Conservation (phyloP, 2,113 vertebrate species). For the Willisornis vidua region DNA sequence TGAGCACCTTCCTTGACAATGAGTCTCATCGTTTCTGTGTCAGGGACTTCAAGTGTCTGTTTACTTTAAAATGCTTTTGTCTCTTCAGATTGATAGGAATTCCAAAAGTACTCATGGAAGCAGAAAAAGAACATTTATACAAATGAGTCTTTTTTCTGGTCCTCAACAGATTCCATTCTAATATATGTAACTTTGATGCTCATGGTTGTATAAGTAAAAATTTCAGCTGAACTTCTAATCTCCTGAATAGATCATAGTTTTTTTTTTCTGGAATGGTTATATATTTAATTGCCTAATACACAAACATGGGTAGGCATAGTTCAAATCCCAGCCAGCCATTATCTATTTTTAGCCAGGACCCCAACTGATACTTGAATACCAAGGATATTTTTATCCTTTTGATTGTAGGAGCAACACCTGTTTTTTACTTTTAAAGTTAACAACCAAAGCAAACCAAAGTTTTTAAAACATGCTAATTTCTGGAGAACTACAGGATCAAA, state of each 20-base stretch:
- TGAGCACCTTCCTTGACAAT: neutral
- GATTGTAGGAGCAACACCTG: neutral
- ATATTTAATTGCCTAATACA: neutral
- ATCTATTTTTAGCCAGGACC: neutral
- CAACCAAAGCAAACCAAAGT: neutral
- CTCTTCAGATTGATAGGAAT: neutral
- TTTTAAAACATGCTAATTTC: neutral
- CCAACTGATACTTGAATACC: neutral
- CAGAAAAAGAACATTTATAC: neutral
- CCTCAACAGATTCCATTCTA: neutral
- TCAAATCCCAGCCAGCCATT: accelerated
- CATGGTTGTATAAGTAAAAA: neutral
- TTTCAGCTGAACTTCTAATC: neutral
- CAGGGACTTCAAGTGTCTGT: neutral
- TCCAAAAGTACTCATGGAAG: neutral
- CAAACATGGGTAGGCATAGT: neutral
- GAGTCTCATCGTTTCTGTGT: neutral
- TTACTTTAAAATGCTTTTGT: neutral
- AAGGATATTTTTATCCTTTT: neutral
- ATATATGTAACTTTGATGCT: neutral
- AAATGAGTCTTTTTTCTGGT: neutral
- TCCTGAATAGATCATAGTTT: neutral
- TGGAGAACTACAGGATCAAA: neutral
- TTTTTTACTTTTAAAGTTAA: neutral
- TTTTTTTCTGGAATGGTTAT: neutral